Conservation (phyloP, 2,888 invertebrate genomes). For the Tipula lateralis region DNA sequence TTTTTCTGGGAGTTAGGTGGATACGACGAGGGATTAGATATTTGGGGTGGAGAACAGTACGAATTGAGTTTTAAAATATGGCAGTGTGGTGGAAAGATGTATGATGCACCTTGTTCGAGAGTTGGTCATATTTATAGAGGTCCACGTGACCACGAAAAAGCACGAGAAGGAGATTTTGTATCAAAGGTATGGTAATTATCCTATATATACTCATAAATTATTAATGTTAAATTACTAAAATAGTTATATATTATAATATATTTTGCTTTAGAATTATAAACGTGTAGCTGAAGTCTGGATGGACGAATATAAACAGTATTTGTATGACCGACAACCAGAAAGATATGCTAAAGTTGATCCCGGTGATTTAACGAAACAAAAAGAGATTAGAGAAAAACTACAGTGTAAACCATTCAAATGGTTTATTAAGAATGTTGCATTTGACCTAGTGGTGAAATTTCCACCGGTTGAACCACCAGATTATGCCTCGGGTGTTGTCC, state of each 20-base stretch:
- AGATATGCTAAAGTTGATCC: conserved; percentile 67
- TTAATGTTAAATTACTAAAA: background rate
- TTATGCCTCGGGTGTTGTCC: conserved; percentile 73
- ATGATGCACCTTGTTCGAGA: conserved; percentile 88
- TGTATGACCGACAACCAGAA: conserved; percentile 70
- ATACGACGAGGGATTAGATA: conserved; percentile 85
- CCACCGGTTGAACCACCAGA: conserved; percentile 80
- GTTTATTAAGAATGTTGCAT: conserved; percentile 91
- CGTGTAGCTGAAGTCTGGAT: conserved; percentile 97
- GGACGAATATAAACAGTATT: conserved; percentile 89
- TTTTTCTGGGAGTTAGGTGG: conserved; percentile 98
- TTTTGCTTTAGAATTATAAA: conserved; percentile 67
- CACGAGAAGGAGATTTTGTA: conserved; percentile 84
- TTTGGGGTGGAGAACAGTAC: conserved; percentile 98
- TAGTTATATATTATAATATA: background rate
- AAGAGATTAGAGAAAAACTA: conserved; percentile 63
- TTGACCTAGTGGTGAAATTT: conserved; percentile 79
- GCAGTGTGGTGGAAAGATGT: conserved; percentile 90
- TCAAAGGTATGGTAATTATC: conserved; percentile 37
- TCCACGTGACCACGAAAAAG: conserved; percentile 63
- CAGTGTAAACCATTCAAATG: conserved; percentile 89
- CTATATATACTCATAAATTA: background rate
- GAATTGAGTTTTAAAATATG: conserved; percentile 95
- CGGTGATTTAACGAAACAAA: conserved; percentile 76
- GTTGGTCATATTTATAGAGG: conserved; percentile 88